Evolutionary conservation across 2,113 vertebrate species (phyloP).

Genomic region (Phrynosoma platyrhinos): DNA sequence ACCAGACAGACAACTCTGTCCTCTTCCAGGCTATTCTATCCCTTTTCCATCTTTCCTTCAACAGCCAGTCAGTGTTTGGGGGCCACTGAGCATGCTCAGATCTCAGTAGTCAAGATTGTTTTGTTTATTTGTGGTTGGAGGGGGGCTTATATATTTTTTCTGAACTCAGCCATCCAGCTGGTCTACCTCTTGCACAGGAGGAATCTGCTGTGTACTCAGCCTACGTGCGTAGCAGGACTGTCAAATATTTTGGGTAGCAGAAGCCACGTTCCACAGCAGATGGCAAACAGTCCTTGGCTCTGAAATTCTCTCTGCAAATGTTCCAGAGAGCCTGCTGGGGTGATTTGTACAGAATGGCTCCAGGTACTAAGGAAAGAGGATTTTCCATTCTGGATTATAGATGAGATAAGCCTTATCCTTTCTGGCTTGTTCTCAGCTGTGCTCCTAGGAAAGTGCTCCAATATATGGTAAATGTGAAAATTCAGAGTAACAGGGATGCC

Average conservation of each 20-base stretch:
- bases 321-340: slow-evolving; percentile 53
- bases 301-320: slow-evolving; percentile 62
- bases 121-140: background rate
- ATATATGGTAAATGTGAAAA: background rate
- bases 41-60: background rate
- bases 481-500: background rate
- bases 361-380: slow-evolving; percentile 68
- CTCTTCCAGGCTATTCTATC: too few species aligned
- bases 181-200: background rate
- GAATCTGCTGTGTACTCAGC: background rate
- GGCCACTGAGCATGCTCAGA: background rate
- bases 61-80: background rate
- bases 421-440: slow-evolving; percentile 49
- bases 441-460: slow-evolving; percentile 62
- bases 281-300: slow-evolving; percentile 49
- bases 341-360: slow-evolving; percentile 57
- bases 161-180: background rate
- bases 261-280: slow-evolving; percentile 55
- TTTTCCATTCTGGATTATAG: slow-evolving; percentile 70
- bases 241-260: slow-evolving; percentile 20
- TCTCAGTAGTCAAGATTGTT: too few species aligned
- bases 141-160: background rate
- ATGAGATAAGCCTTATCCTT: slow-evolving; percentile 61
- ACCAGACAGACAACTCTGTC: background rate
- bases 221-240: slow-evolving; percentile 12